Base-by-base conservation (phyloP, 37 sponge, comb jelly and placozoan genomes). In the Haliclona indistincta region DNA sequence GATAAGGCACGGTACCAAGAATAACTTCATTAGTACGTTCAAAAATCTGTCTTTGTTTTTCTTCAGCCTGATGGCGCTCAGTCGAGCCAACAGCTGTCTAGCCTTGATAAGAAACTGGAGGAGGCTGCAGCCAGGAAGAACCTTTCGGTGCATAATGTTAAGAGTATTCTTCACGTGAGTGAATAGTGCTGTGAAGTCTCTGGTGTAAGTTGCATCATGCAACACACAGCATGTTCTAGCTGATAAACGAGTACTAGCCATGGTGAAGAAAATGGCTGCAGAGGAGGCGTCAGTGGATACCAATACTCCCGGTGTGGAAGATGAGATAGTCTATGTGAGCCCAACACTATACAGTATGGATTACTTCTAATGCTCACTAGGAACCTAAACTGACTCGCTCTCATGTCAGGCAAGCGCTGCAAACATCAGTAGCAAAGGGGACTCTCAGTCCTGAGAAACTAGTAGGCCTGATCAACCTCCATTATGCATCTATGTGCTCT, bases 91-190 rank as follows among this genome's bases (percentile, higher is more conserved):
- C n/a, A n/a, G n/a, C n/a, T n/a, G n/a, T n/a, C n/a, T n/a, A 70
- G 36, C 40, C 43, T 87, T 37, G 93, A 92, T 70, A 36, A 62
- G 3, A 29, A 43, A 10, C 41, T 92, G 37, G 85, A 92, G 34
- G 78, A 80, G 10, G 52, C 38, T 15, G 93, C 93, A 5, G 73
- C 67, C 39, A 78, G 62, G 37, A 73, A 34, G 22, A 92, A 84
- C 36, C 78, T 92, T 34, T 71, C 89, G 8, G 89, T 83, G 23
- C 45, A 67, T 20, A 92, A 92, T 79, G 93, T 92, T 35, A 92
- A 88, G 64, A 92, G 89, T 63, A 79, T 92, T 43, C 55, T 92
- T 19, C 93, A 88, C 61, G 93, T 92, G 45, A 76, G 85, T 65
- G 40, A 30, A 35, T 4, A 33, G 10, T 61, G 28, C 38, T 36